Percentiles rank a stretch among this genome's conserved stretches.
Evolutionary conservation across 2,113 vertebrate genomes (phyloP).

Genomic region (Stomatorhinus ivindoensis): DNA sequence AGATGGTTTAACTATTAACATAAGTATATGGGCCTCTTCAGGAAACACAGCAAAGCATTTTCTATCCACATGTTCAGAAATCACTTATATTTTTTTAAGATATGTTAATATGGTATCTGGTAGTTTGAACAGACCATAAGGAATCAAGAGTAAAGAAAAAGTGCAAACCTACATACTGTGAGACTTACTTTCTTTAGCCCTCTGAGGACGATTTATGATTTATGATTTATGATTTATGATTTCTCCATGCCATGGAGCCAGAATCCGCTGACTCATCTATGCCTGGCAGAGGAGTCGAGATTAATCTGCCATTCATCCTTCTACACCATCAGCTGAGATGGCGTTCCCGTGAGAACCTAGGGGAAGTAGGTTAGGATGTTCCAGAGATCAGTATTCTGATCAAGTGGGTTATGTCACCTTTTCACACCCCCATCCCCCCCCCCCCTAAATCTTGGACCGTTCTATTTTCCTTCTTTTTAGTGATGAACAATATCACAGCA

Average conservation of each 20-base stretch:
- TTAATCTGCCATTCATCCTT: not conserved
- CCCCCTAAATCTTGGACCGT: not conserved
- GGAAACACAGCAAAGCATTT: not conserved
- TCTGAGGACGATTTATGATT: not conserved
- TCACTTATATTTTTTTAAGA: not conserved
- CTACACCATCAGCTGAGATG: not conserved
- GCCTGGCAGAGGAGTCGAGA: not conserved
- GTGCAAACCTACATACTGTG: not conserved
- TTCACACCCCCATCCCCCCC: too few species aligned
- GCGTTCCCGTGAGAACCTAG: not conserved
- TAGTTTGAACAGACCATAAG: not conserved
- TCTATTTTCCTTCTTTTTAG: not conserved
- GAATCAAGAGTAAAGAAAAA: not conserved
- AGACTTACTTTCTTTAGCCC: not conserved
- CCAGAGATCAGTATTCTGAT: not conserved
- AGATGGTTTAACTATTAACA: not conserved
- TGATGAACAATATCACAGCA: not conserved
- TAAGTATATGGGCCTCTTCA: not conserved
- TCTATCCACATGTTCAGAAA: not conserved
- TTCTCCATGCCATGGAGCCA: not conserved
- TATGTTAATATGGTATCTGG: not conserved
- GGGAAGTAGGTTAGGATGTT: not conserved
- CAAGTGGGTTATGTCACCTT: not conserved
- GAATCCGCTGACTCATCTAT: conserved; percentile 2
- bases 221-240: not conserved